Conservation (phyloP, 2,797 vertebrate genomes). For the Sebastes alutus region DNA sequence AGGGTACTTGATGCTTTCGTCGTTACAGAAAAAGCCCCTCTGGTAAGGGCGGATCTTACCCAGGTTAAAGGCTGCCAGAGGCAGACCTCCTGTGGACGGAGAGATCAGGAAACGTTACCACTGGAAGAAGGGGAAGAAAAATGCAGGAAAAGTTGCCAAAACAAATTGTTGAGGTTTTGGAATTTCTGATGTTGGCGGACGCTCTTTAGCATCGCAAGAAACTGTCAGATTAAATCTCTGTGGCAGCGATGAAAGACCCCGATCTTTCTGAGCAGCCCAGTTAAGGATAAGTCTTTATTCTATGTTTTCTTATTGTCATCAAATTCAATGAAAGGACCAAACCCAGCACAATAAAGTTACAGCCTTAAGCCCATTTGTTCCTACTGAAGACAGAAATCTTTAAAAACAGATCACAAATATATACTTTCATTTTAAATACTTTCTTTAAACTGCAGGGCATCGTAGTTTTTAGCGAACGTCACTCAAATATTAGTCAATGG, state of each 20-base stretch:
- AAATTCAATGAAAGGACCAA: not conserved
- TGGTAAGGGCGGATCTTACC: conserved; percentile 96
- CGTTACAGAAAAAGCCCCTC: conserved; percentile 99
- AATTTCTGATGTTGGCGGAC: not conserved
- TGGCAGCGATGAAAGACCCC: not conserved
- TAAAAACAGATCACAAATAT: no score
- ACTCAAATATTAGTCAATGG: no score
- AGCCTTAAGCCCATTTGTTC: no score
- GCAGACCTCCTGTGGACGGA: conserved; percentile 94
- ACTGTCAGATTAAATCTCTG: not conserved
- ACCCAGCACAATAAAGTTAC: not conserved
- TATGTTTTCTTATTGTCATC: not conserved
- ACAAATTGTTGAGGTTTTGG: not conserved
- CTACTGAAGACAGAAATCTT: no score
- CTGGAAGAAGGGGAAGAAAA: conserved; percentile 4
- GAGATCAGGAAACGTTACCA: conserved; percentile 72
- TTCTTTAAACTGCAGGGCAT: no score
- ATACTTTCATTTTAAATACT: no score
- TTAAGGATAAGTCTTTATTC: not conserved
- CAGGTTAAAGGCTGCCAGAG: conserved; percentile 96
- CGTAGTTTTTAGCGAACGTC: no score
- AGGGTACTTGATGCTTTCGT: conserved; percentile 96
- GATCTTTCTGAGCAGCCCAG: not conserved
- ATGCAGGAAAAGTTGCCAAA: not conserved
- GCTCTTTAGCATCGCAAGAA: not conserved